Base-by-base conservation (phyloP, 2,888 invertebrate genomes). In the Noctua fimbriata region DNA sequence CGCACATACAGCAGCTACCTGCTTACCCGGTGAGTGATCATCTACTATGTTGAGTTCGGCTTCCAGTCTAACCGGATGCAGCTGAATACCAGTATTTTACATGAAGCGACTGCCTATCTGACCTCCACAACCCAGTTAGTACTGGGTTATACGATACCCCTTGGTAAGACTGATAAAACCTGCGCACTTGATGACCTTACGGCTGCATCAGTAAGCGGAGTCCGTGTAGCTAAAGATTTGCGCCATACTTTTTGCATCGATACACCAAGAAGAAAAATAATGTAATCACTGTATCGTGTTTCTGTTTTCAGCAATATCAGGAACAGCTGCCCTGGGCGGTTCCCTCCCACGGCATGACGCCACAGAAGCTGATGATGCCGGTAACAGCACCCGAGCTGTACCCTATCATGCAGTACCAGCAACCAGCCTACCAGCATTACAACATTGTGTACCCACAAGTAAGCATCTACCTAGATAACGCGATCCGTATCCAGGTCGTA, bases 381-480 rank as follows among this genome's bases (percentile, higher is more conserved):
- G n/a, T 67, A 0, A n/a, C 44, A 3, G 24, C 67, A 4, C 67
- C 94, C 7, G 94, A 95, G 60, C 67, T 96, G 86, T 95, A 94
- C 83, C 93, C 94, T 0, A 81, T 92, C 6, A 76, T 95, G 63
- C 89, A 91, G 70, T 95, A 94, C 86, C 93, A 91, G 21, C 89
- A 88, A 47, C 89, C 80, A 0, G 36, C 90, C 2, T 92, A 92
- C 83, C 87, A 90, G 1, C 95, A 94, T 41, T 96, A 95, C 92
- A 94, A 94, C 72, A 84, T 95, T 6, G 80, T 96, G 12, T 96
- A 96, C 79, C 96, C 96, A 0, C 95, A 94, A 92, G 95, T 95
- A 76, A 86, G 76, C 16, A 16, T 47, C 47, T 47, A 47, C 14
- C 47, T 44, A 44, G 10, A 12, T 44, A 44, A 41, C 7, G 41